A percentile compares a stretch with the other conserved stretches of the same genome.
Conservation (phyloP, 2,113 vertebrate species). For the Salvator merianae region DNA sequence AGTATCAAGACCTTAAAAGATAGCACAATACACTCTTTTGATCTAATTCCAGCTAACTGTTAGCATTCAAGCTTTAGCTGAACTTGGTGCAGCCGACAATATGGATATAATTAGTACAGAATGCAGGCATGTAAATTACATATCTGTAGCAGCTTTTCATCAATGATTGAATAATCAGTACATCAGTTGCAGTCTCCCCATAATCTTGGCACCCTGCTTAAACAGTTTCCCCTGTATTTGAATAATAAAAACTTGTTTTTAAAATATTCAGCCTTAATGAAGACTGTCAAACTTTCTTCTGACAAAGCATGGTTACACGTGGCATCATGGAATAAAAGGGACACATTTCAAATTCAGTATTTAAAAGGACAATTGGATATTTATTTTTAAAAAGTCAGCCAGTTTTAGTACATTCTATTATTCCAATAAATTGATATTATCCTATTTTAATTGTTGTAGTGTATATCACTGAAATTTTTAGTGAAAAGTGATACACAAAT, state of each 20-base stretch:
- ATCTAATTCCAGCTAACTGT: constrained; percentile 11
- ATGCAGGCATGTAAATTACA: constrained; percentile 49
- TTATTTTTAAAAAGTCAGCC: neutral
- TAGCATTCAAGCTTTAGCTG: constrained; percentile 17
- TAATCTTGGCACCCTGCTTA: neutral
- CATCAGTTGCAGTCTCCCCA: neutral
- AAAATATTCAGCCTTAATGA: neutral
- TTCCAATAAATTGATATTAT: too few species aligned
- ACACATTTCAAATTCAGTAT: constrained; percentile 40
- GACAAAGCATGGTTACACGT: neutral
- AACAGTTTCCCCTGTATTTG: constrained; percentile 29
- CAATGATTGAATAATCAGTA: constrained; percentile 40
- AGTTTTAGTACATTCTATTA: too few species aligned
- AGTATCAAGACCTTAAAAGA: constrained; percentile 1
- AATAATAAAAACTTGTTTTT: neutral
- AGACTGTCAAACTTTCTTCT: neutral
- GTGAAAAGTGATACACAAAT: too few species aligned
- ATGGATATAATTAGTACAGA: constrained; percentile 11
- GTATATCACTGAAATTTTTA: too few species aligned
- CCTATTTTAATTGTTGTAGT: too few species aligned
- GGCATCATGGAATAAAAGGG: neutral
- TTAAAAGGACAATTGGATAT: neutral
- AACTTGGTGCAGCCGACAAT: constrained; percentile 33
- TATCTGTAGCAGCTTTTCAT: constrained; percentile 56
- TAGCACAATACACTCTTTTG: constrained; percentile 15